Evolutionary conservation across 2,797 vertebrate species (phyloP).

Genomic region (Galagoides demidoff): DNA sequence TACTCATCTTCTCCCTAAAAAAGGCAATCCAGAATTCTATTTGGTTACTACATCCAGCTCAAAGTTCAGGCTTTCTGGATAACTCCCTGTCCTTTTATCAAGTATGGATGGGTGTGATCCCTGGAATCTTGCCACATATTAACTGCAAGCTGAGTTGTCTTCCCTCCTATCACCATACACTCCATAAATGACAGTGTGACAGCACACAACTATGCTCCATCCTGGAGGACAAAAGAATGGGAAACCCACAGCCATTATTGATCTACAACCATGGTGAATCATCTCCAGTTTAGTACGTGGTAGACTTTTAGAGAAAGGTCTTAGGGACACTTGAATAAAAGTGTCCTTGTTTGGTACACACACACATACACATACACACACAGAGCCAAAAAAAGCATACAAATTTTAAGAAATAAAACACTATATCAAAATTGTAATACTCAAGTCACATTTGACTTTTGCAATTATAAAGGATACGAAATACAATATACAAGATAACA

Average conservation of each 20-base stretch:
- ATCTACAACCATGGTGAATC: neutral
- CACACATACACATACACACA: neutral
- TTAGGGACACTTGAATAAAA: neutral
- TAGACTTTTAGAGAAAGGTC: neutral
- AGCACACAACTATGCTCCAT: neutral
- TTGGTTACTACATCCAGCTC: neutral
- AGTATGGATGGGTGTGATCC: neutral
- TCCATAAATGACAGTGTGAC: neutral
- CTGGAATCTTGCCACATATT: neutral
- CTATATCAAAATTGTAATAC: too few relatives aligned
- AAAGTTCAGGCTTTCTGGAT: neutral
- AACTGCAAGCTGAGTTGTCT: neutral
- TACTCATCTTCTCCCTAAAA: neutral
- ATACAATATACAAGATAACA: too few relatives aligned
- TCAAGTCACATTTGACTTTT: too few relatives aligned
- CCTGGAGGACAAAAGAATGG: neutral
- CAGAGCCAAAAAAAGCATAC: too few relatives aligned
- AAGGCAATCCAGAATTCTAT: neutral
- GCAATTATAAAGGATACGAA: too few relatives aligned
- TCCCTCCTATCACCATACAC: fast-evolving
- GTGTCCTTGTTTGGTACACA: constrained; percentile 6
- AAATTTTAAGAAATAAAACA: too few relatives aligned
- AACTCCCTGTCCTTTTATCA: neutral
- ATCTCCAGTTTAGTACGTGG: neutral
- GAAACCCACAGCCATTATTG: neutral